Evolutionary conservation across 2,113 vertebrate genomes (phyloP).

Genomic region (Sapajus apella): DNA sequence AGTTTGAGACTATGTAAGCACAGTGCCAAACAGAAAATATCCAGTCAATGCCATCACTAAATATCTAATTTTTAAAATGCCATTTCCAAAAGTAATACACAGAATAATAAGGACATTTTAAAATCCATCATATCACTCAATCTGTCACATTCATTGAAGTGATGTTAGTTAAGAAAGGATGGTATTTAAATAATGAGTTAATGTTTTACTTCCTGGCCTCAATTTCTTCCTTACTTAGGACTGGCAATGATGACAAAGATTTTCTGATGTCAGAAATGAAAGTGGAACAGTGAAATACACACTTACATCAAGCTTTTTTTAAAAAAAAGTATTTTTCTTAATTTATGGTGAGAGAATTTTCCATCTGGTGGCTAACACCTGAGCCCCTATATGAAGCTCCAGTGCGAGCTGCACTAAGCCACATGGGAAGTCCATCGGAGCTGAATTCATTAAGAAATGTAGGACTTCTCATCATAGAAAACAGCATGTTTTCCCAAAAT

Average conservation of each 20-base stretch:
- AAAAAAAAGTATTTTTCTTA: neutral
- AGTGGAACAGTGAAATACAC: neutral
- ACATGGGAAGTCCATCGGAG: neutral
- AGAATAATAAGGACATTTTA: conserved; percentile 40
- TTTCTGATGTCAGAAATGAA: conserved; percentile 33
- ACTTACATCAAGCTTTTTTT: neutral
- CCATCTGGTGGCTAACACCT: neutral
- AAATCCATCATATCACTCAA: conserved; percentile 34
- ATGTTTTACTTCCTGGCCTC: neutral
- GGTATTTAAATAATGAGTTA: conserved; percentile 50
- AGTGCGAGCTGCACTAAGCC: neutral
- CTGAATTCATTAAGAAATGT: neutral
- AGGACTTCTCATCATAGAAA: neutral
- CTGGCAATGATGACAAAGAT: neutral
- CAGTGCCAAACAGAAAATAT: conserved; percentile 7
- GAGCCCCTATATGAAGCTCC: neutral
- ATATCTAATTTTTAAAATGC: neutral
- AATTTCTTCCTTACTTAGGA: conserved; percentile 38
- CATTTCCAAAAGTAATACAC: conserved; percentile 8
- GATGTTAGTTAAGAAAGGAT: conserved; percentile 41
- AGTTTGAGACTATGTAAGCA: neutral
- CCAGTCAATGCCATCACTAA: neutral
- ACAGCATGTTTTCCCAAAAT: neutral
- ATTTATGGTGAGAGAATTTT: neutral
- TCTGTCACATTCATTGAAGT: conserved; percentile 40